phyloP scores from a whole-genome alignment of 2,797 vertebrate species.

The Chloroceryle inda region DNA sequence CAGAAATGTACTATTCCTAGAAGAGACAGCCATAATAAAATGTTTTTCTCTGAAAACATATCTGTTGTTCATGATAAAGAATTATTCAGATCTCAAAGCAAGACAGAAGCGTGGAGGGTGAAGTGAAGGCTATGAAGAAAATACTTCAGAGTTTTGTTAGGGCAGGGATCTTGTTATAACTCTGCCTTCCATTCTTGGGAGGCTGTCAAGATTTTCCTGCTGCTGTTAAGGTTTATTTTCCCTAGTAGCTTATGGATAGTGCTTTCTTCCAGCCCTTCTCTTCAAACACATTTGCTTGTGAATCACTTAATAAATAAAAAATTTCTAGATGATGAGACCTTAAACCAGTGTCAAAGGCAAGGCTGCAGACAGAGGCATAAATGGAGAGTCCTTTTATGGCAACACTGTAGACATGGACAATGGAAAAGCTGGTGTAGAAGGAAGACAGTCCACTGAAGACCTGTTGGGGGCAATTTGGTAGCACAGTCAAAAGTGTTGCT shows the following conservation, averaged over 20 bases:
- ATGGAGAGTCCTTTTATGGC: not conserved
- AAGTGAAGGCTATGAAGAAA: not conserved
- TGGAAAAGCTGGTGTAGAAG: not conserved
- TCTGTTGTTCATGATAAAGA: not conserved
- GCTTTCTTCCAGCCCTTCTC: not conserved
- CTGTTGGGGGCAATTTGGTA: not conserved
- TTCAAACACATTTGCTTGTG: not conserved
- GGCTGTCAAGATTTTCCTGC: not conserved
- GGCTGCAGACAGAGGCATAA: not conserved
- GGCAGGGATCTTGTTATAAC: not conserved
- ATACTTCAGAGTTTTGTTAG: not conserved
- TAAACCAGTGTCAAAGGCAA: not conserved
- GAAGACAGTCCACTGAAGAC: not conserved
- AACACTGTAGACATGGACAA: not conserved
- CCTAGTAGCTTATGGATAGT: not conserved
- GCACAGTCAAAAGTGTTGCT: fast-evolving
- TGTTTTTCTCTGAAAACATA: not conserved
- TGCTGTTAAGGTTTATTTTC: not conserved
- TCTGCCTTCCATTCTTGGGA: not conserved
- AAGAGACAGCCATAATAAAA: not conserved
- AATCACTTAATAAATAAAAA: not conserved
- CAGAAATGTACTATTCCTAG: conserved; percentile 4
- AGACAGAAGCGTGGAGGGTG: not conserved
- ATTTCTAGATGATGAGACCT: not conserved
- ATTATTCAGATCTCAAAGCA: not conserved